These are phyloP conservation scores for Cabera pusaria DNA, from an alignment of 2,888 invertebrate species.

Conservation along the genomic window DNA sequence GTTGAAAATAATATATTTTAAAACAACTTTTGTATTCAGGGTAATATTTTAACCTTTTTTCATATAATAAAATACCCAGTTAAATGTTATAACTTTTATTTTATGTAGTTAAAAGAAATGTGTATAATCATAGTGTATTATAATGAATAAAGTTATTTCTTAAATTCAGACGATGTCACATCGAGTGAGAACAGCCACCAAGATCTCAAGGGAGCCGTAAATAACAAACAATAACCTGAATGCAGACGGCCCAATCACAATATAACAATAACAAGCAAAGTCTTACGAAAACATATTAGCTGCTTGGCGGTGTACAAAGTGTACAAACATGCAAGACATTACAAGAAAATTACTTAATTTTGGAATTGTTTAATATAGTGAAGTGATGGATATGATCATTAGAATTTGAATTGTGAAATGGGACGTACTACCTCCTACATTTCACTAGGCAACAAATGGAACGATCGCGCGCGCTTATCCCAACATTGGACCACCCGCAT, in stretches of 20 bases:
- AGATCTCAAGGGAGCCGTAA: conserved; percentile 65
- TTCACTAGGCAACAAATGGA: not conserved
- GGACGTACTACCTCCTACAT: not conserved
- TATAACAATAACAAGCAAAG: conserved; percentile 16
- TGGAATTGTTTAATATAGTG: too few species aligned
- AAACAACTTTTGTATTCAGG: too few species aligned
- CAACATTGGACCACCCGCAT: conserved; percentile 60
- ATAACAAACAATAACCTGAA: conserved; percentile 56
- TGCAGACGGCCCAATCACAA: conserved; percentile 60
- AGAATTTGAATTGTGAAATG: not conserved
- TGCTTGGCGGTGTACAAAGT: conserved; percentile 17
- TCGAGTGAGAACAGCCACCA: conserved; percentile 68
- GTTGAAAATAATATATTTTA: too few species aligned
- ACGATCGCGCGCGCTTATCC: conserved; percentile 1
- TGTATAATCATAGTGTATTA: conserved; percentile 64
- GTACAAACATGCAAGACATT: conserved; percentile 10
- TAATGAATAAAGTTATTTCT: conserved; percentile 73
- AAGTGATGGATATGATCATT: too few species aligned
- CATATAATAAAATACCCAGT: conserved; percentile 13
- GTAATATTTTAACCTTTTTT: too few species aligned
- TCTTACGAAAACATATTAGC: conserved; percentile 25
- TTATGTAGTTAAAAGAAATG: conserved; percentile 77
- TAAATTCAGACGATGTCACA: conserved; percentile 68
- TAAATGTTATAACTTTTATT: conserved; percentile 78
- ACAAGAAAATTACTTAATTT: too few species aligned